These are phyloP conservation scores for Cataglyphis hispanica DNA, from an alignment of 1,140 invertebrate species.

Conservation along the genomic window DNA sequence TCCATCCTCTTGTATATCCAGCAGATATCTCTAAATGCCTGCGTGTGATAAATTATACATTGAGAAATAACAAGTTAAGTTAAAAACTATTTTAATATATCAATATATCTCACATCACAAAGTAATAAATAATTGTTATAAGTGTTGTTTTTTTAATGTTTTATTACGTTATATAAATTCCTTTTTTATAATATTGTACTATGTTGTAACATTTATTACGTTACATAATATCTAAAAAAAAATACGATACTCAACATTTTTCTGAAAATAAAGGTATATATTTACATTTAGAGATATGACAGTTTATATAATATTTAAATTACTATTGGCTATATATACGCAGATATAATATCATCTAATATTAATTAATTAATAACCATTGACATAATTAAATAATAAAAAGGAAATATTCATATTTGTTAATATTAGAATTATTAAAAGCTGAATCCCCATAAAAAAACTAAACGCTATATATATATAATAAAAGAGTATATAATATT, in stretches of 20 bases:
- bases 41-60: background rate
- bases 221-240: background rate
- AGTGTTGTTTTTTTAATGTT: background rate
- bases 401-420: background rate
- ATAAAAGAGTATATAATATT: background rate
- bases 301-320: background rate
- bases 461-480: background rate
- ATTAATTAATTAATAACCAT: no score
- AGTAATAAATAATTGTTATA: no score
- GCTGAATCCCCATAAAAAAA: background rate
- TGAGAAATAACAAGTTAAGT: constrained; percentile 35
- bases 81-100: background rate
- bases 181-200: background rate
- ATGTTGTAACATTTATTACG: background rate
- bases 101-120: background rate
- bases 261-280: constrained; percentile 15
- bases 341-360: no score
- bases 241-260: background rate
- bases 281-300: background rate
- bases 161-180: background rate
- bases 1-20: constrained; percentile 8
- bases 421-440: background rate
- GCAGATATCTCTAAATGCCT: constrained; percentile 33
- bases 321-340: background rate
- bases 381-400: background rate